Evolutionary conservation across 2,888 invertebrate genomes (phyloP).

Genomic region (Rutpela maculata): DNA sequence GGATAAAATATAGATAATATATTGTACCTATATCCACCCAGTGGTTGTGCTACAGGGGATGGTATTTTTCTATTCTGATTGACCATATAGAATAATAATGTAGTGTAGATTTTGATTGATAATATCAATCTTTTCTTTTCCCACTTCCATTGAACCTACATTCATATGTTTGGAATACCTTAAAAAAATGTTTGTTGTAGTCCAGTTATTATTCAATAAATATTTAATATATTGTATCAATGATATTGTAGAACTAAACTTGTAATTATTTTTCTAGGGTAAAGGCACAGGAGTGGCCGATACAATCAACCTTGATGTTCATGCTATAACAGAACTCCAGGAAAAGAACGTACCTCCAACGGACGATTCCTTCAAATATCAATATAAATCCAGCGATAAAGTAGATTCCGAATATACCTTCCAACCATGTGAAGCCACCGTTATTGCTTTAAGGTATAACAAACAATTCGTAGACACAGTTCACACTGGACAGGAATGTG

Average conservation of each 20-base stretch:
- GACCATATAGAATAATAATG: too few relatives aligned
- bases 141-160: too few relatives aligned
- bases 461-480: constrained; percentile 88
- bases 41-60: too few relatives aligned
- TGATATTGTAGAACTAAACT: background rate
- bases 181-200: too few relatives aligned
- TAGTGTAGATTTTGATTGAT: too few relatives aligned
- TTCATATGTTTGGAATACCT: too few relatives aligned
- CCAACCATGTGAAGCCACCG: constrained; percentile 82
- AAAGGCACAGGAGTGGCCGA: constrained; percentile 88
- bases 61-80: too few relatives aligned
- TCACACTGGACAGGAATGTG: constrained; percentile 90
- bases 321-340: constrained; percentile 94
- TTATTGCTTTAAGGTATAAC: constrained; percentile 85
- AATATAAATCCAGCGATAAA: constrained; percentile 82
- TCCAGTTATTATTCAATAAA: too few relatives aligned
- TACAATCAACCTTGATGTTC: constrained; percentile 93
- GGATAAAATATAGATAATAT: too few relatives aligned
- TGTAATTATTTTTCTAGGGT: constrained; percentile 73
- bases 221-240: too few relatives aligned
- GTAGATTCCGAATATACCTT: constrained; percentile 87
- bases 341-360: constrained; percentile 85
- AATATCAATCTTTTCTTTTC: too few relatives aligned
- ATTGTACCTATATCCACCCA: too few relatives aligned
- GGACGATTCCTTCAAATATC: constrained; percentile 94